A percentile compares a stretch with the other conserved stretches of the same genome.
phyloP scores from a whole-genome alignment of 2,888 invertebrate species.

The Salpingus planirostris region DNA sequence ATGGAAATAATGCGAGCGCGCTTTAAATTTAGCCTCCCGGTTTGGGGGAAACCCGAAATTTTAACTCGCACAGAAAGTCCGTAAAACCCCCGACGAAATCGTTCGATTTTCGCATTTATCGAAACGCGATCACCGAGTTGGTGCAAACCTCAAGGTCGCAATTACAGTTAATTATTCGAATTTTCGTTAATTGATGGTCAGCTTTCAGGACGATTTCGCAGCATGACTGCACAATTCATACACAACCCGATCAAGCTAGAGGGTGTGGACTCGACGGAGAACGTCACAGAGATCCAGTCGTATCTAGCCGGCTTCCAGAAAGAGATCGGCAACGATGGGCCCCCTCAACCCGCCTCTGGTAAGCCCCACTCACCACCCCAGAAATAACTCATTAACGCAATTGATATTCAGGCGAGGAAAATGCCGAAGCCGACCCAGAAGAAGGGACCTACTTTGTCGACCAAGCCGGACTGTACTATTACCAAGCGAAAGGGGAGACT shows the following conservation, averaged over 20 bases:
- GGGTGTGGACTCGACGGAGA: constrained; percentile 39
- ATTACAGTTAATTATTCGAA: too few relatives aligned
- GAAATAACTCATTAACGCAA: not conserved
- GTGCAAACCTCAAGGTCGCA: too few relatives aligned
- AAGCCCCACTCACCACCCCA: constrained; percentile 10
- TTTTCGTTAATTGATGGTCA: too few relatives aligned
- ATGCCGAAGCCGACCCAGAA: constrained; percentile 45
- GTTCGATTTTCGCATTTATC: not conserved
- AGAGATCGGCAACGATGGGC: constrained; percentile 55
- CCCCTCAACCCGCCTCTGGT: constrained; percentile 42
- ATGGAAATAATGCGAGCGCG: constrained; percentile 1
- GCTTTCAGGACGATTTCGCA: too few relatives aligned
- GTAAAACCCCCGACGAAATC: constrained; percentile 10
- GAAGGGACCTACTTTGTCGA: constrained; percentile 74
- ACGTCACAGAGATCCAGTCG: constrained; percentile 64
- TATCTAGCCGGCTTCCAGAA: constrained; percentile 77
- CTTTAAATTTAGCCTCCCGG: too few relatives aligned
- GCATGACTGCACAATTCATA: constrained; percentile 37
- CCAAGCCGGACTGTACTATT: constrained; percentile 74
- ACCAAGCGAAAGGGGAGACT: constrained; percentile 59
- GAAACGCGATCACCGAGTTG: not conserved
- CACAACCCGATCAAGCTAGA: constrained; percentile 41
- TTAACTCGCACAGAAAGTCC: not conserved
- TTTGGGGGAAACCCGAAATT: not conserved
- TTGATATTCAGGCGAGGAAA: constrained; percentile 23